Evolutionary conservation across 1,140 invertebrate species (phyloP).

Genomic region (Ridgeia piscesae): DNA sequence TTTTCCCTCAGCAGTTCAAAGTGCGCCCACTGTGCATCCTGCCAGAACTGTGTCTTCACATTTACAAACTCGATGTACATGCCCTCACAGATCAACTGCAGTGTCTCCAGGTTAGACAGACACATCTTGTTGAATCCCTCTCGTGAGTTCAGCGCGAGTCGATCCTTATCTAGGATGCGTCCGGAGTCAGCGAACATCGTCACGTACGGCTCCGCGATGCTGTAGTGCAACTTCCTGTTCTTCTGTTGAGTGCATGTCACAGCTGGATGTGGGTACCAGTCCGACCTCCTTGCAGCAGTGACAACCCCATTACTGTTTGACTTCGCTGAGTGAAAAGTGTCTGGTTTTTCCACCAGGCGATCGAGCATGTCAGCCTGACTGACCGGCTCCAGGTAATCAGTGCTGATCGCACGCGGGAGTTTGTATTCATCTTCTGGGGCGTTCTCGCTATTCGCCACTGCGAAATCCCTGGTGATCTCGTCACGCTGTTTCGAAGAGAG

Average conservation of each 20-base stretch:
- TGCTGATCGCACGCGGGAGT: background rate
- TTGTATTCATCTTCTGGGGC: background rate
- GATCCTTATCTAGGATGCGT: constrained; percentile 8
- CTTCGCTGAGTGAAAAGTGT: background rate
- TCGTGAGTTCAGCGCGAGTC: background rate
- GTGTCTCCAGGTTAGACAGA: background rate
- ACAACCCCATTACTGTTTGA: constrained; percentile 1
- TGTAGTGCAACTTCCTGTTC: background rate
- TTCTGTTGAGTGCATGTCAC: background rate
- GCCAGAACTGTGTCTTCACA: background rate
- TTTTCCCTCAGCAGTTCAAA: background rate
- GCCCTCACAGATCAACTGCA: background rate
- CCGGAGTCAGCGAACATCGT: constrained; percentile 1
- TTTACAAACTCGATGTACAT: background rate
- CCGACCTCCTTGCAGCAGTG: background rate
- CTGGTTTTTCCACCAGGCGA: background rate
- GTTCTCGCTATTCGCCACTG: background rate
- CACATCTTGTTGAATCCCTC: constrained; percentile 18
- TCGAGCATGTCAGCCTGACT: constrained; percentile 2
- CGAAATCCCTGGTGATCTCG: background rate
- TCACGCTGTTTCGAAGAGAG: background rate
- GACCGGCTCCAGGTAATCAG: constrained; percentile 10
- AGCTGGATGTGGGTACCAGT: background rate
- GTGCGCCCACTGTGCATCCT: background rate
- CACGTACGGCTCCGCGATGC: background rate